Evolutionary conservation across 2,797 vertebrate species (phyloP), one percentile per base, ranked within the genome.

Genomic region (Percopsis omiscomaycus): DNA sequence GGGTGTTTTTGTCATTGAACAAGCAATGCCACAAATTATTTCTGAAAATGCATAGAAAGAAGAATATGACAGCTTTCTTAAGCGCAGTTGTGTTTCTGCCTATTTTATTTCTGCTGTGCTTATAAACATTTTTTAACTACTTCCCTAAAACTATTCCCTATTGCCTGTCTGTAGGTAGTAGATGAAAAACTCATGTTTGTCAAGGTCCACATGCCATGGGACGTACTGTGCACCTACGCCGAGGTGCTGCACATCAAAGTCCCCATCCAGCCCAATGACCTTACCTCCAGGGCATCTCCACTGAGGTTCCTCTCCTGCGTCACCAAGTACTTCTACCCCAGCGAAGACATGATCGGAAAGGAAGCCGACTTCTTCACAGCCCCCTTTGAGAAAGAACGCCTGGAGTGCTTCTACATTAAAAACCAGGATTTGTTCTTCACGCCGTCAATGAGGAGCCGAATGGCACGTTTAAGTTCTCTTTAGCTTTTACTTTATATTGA

Each of bases 281-380:
- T 95, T 54, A 88, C 92, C 52, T 86, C 75, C 1, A 89, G 5
- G 0, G 64, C 77, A 0, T 95, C 94, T 0, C 84, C 92, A 6
- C 94, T 95, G 79, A 91, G 80, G 69, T 93, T 87, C 81, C 80
- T 97, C 62, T 92, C 90, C 57, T 96, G 86, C 87, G 83, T 96
- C 77, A 94, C 92, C 45, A 94, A 90, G 70, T 5, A 91, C 76
- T 96, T 98, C 81, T 92, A 86, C 59, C 95, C 96, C 64, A 85
- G 91, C 27, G 91, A 95, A 85, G 85, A 91, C 4, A 69, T 94
- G 78, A 96, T 98, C 88, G 82, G 82, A 54, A 91, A 92, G 1
- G 95, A 98, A 78, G 66, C 91, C 0, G 94, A 97, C 50, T 98
- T 83, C 86, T 98, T 97, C 88, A 98, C 96, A 0, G 96, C 97